Conservation (phyloP, 1,140 invertebrate species). For the Melipona quadrifasciata region DNA sequence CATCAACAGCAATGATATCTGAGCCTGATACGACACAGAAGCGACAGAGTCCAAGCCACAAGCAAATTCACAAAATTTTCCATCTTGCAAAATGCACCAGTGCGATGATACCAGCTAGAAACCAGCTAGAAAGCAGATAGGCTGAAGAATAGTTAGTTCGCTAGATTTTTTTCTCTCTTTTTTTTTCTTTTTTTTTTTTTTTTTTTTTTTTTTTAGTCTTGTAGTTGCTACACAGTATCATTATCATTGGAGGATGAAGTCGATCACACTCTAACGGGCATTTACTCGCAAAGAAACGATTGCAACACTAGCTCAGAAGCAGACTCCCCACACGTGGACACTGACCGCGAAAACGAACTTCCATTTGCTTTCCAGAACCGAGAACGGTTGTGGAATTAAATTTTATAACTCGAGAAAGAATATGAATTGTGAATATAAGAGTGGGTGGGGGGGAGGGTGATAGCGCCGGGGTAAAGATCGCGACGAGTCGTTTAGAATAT, state of each 20-base stretch:
- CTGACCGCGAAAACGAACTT: not conserved
- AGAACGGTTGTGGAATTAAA: not conserved
- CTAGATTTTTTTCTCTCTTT: not conserved
- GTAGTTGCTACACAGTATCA: conserved; percentile 10
- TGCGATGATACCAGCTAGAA: not conserved
- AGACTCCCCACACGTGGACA: conserved; percentile 26
- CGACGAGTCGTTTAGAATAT: conserved; percentile 30
- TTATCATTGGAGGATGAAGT: not conserved
- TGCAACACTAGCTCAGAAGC: conserved; percentile 14
- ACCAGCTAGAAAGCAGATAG: not conserved
- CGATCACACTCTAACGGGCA: not conserved
- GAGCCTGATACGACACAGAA: not conserved
- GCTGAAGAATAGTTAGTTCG: not conserved
- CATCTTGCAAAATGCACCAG: conserved; percentile 21
- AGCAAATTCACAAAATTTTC: conserved; percentile 18
- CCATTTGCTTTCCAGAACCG: not conserved
- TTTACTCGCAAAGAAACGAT: not conserved
- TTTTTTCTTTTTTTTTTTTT: not conserved
- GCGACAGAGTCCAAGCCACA: not conserved
- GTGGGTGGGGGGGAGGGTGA: not conserved
- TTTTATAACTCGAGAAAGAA: not conserved
- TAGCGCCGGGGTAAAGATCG: conserved; percentile 11
- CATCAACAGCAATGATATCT: not conserved
- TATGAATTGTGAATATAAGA: not conserved
- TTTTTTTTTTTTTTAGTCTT: not conserved